These are phyloP conservation scores for Pandemis corylana DNA, from an alignment of 2,888 invertebrate species.

Conservation along the genomic window DNA sequence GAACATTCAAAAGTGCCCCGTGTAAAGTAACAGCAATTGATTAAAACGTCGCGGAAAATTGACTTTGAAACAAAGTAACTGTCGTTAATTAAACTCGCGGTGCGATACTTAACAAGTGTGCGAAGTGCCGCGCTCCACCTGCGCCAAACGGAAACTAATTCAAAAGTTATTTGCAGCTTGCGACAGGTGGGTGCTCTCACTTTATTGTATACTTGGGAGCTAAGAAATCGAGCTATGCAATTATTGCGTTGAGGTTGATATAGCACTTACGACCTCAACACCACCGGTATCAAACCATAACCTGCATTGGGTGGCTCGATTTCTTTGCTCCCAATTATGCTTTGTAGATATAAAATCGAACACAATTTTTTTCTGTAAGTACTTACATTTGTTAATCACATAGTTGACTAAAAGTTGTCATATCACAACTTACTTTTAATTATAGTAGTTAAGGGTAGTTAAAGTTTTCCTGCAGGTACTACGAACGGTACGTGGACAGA, in stretches of 20 bases:
- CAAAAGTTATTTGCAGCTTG: conserved; percentile 21
- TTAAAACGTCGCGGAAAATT: conserved; percentile 1
- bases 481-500: not conserved
- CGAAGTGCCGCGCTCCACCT: conserved; percentile 9
- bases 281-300: too few species aligned
- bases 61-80: conserved; percentile 11
- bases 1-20: conserved; percentile 10
- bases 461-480: not conserved
- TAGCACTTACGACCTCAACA: too few species aligned
- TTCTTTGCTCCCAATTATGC: too few species aligned
- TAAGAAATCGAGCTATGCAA: too few species aligned
- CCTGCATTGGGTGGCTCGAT: too few species aligned
- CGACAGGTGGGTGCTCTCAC: conserved; percentile 38
- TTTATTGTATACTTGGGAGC: not conserved
- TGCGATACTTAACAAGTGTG: conserved; percentile 26
- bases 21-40: conserved; percentile 16
- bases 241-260: too few species aligned
- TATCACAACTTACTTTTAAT: too few species aligned
- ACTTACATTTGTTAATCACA: too few species aligned
- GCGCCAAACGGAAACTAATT: conserved; percentile 19
- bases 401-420: too few species aligned
- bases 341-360: too few species aligned
- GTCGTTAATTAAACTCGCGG: conserved; percentile 1
- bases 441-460: not conserved
- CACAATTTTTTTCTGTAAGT: too few species aligned